Evolutionary conservation across 64 coral and sea anemone genomes (phyloP), one percentile per base, ranked within the genome.

Genomic region (Cladopsammia gracilis): DNA sequence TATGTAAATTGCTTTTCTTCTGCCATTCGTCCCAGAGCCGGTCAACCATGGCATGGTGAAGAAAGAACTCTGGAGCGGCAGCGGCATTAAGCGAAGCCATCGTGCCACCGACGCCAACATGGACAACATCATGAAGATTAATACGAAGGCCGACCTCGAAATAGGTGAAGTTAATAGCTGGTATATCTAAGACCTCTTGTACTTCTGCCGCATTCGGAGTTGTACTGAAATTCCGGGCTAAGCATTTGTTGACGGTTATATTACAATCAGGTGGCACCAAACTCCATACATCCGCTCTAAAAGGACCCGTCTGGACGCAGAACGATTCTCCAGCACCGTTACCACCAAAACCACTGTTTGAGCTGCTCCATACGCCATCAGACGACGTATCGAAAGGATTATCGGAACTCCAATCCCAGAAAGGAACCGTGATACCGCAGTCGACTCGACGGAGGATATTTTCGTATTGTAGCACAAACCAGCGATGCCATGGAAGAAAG

Each of bases 401-500:
- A 4, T 23, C 26, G 8, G 78, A 54, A 52, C 86, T 89, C 93
- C 88, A 95, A 34, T 95, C 93, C 93, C 93, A 95, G 20, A 90
- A 94, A 26, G 93, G 7, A 4, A 78, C 88, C 10, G 93, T 95
- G 20, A 95, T 64, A 59, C 49, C 15, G 59, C 93, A 95, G 23
- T 95, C 88, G 19, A 86, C 76, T 77, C 56, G 24, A 20, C 80
- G 88, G 3, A 95, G 46, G 3, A 95, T 58, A 42, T 95, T 90
- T 24, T 95, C 93, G 49, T 95, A 95, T 69, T 76, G 71, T 45
- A 95, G 62, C 1, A 90, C 57, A n/a, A 66, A 95, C 71, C 82
- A 90, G 18, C 93, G 88, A 79, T 95, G 88, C 93, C 93, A 95
- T 8, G 87, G 70, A 6, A 91, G 51, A 23, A 91, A 91, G 25